Evolutionary conservation across 2,888 invertebrate species (phyloP).

Genomic region (Amiota minor): DNA sequence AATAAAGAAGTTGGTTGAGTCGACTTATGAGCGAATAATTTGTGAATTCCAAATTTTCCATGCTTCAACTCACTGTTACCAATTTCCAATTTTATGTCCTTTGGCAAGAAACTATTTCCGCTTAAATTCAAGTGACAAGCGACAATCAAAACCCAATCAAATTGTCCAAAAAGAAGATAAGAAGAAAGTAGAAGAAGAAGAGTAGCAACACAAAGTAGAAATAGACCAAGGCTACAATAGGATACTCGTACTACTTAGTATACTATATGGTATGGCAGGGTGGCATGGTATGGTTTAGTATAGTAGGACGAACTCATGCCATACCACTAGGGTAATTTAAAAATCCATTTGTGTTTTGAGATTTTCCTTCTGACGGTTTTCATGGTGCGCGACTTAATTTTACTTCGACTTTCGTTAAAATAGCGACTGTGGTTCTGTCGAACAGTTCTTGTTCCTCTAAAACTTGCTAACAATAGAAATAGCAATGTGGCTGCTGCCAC

Average conservation of each 20-base stretch:
- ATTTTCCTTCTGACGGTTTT: conserved; percentile 48
- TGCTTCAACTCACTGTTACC: neutral
- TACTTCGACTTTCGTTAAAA: neutral
- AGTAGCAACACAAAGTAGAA: neutral
- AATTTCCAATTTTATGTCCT: conserved; percentile 5
- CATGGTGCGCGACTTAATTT: neutral
- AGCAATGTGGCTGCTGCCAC: conserved; percentile 56
- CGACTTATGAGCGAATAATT: too few relatives aligned
- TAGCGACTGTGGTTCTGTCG: neutral
- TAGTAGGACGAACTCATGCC: conserved; percentile 2
- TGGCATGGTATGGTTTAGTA: too few relatives aligned
- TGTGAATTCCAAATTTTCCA: neutral
- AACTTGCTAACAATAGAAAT: neutral
- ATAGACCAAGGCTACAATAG: conserved; percentile 5
- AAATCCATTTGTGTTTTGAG: conserved; percentile 67
- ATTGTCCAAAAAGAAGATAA: conserved; percentile 6
- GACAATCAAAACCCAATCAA: neutral
- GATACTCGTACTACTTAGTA: conserved; percentile 4
- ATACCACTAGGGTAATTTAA: conserved; percentile 63
- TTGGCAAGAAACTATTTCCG: conserved; percentile 16
- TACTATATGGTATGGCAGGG: too few relatives aligned
- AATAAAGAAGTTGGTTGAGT: neutral
- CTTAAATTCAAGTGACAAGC: neutral
- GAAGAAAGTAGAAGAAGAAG: neutral
- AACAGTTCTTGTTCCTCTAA: neutral